Base-by-base conservation (phyloP, 2,888 invertebrate genomes). In the Spilosoma lubricipeda region DNA sequence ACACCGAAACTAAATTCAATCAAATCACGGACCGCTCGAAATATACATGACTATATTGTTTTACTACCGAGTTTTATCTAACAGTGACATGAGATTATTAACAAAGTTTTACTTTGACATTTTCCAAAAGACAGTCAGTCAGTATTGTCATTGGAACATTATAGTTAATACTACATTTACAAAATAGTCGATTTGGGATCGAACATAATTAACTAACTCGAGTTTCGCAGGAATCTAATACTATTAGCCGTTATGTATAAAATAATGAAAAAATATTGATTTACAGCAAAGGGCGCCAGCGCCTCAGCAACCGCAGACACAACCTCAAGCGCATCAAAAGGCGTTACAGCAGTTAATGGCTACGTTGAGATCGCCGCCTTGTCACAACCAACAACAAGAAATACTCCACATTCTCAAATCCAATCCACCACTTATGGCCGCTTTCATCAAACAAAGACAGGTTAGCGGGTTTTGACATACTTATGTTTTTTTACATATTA, bases 391-490 rank as follows among this genome's bases (percentile, higher is more conserved):
- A 90, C 99, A 99, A 89, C 98, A 98, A 87, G 98, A 98, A 93
- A 97, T 98, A 81, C 95, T 99, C 78, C 97, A 97, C 86, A 98
- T 99, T 90, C 96, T 99, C 78, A 99, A 99, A 93, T 97, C 98
- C 82, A 98, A 99, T 94, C 99, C 99, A 64, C 98, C 98, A 87
- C 96, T 99, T 69, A 99, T 99, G 98, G 98, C 99, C 76, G 98
- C 99, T 75, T 99, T 99, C 89, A 98, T 99, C 80, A 98, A 99
- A 91, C 98, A 98, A 91, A 96, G 98, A 91, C 97, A 98, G 94
- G 97, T 96, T 81, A 83, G 90, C 77, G 23, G 69, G 20, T 65
- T 27, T 63, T n/a, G 1, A 8, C 3, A 59, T 48, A 45, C 1
- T 13, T 45, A 45, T 15, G 15, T 45, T 13, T 2, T 11, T 13